Base-by-base conservation (phyloP, 2,888 invertebrate species). In the Matsumyia berberina region DNA sequence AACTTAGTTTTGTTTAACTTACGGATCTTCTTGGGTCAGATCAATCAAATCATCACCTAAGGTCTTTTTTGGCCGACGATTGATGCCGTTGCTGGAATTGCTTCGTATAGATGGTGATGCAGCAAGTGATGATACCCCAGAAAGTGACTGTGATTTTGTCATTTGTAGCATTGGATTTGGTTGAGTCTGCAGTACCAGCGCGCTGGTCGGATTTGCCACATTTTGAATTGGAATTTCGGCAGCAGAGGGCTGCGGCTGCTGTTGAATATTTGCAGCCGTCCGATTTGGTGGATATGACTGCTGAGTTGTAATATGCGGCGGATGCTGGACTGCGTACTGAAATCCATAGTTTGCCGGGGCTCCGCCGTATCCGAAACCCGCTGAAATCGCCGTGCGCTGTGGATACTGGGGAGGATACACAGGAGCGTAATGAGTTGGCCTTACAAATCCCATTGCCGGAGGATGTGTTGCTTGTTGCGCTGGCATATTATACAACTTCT, bases 401-500 rank as follows among this genome's bases (percentile, higher is more conserved):
- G 70, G 44, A 46, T 70, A 78, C 4, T 86, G 86, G 0, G 69
- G 42, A 2, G 82, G 79, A 70, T 86, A 86, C 17, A 77, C 60
- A 5, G 70, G 81, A n/a, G 35, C 42, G 11, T 79, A 87, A 37
- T 39, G 89, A 74, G 39, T n/a, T 12, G 85, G 62, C 6, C 85
- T 55, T 2, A 33, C 35, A 49, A 44, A 80, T 5, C 80, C 85
- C 57, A 80, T 80, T 1, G 57, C 74, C 5, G 73, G 67, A 2
- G 79, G 51, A 86, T 73, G 85, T 60, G 44, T 72, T 0, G 88
- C 88, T 73, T 88, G 87, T 19, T 88, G 88, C 51, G 87, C 85
- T 11, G 90, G 88, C 91, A 91, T 89, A 86, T 88, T 90, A 35
- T 92, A 92, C 7, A 92, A 87, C 9, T 91, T 89, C 66, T 89